These are phyloP conservation scores for Coregonus ussuriensis DNA, from an alignment of 2,797 vertebrate genomes.

Conservation along the genomic window DNA sequence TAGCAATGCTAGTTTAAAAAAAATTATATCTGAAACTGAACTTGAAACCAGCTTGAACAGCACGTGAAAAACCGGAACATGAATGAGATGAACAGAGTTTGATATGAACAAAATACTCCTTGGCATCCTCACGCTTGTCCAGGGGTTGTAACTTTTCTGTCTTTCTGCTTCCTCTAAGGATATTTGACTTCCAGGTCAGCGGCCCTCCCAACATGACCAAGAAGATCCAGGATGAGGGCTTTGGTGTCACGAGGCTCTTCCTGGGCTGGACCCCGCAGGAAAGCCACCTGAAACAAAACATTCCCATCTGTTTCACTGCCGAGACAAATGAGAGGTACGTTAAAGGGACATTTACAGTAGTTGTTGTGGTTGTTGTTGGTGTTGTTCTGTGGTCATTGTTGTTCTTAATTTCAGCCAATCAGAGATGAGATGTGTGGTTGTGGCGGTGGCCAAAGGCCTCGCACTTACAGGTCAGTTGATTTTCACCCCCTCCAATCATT, in stretches of 20 bases:
- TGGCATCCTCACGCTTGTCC: no score
- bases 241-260: slow-evolving; percentile 39
- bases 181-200: slow-evolving; percentile 70
- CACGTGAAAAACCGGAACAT: no score
- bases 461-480: slow-evolving; percentile 56
- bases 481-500: background rate
- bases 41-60: no score
- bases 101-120: no score
- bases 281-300: slow-evolving; percentile 44
- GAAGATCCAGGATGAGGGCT: slow-evolving; percentile 5
- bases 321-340: slow-evolving; percentile 64
- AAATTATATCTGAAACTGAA: no score
- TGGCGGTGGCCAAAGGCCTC: slow-evolving; percentile 55
- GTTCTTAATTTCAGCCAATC: slow-evolving; percentile 67
- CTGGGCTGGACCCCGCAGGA: slow-evolving; percentile 65
- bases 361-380: background rate
- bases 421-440: slow-evolving; percentile 72
- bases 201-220: slow-evolving; percentile 67
- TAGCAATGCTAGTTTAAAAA: background rate
- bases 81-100: no score
- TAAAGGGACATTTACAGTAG: background rate
- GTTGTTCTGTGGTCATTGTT: background rate
- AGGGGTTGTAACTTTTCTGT: background rate
- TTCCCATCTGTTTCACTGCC: slow-evolving; percentile 73
- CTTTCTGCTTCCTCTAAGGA: slow-evolving; percentile 48